phyloP scores from a whole-genome alignment of 2,797 vertebrate genomes.

The Premnoplex brunnescens region DNA sequence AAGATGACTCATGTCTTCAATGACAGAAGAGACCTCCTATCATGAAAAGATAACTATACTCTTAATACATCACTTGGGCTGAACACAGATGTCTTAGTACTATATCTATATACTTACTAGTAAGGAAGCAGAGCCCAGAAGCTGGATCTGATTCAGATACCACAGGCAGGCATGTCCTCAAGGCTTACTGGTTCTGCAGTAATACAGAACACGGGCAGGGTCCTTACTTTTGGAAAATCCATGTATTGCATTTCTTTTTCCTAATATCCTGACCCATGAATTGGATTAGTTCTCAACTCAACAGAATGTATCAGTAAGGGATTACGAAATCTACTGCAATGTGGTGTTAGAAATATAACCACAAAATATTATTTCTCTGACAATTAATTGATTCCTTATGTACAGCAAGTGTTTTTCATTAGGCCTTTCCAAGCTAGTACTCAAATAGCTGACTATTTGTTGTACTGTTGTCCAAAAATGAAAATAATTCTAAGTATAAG shows the following conservation, averaged over 20 bases:
- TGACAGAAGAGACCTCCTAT: not conserved
- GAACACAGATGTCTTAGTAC: not conserved
- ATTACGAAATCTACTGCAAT: not conserved
- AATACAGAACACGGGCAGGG: not conserved
- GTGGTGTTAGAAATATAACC: not conserved
- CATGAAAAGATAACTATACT: not conserved
- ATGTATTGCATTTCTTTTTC: not conserved
- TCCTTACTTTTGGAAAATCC: not conserved
- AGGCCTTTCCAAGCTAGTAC: not conserved
- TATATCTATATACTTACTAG: not conserved
- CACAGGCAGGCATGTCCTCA: not conserved
- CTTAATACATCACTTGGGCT: not conserved
- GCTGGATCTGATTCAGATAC: not conserved
- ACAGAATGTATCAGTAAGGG: not conserved
- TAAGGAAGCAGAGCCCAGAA: not conserved
- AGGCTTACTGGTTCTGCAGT: not conserved
- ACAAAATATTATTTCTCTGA: not conserved
- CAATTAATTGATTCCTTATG: not conserved
- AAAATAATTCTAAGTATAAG: not conserved
- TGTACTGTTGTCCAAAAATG: not conserved
- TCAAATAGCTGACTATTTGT: not conserved
- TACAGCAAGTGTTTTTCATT: not conserved
- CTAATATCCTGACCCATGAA: not conserved
- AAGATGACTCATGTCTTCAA: not conserved
- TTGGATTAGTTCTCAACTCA: not conserved